Percentiles rank a stretch among this genome's conserved stretches.
Conservation (phyloP, 92 coral and sea anemone species). For the Epizoanthus illoricatus region DNA sequence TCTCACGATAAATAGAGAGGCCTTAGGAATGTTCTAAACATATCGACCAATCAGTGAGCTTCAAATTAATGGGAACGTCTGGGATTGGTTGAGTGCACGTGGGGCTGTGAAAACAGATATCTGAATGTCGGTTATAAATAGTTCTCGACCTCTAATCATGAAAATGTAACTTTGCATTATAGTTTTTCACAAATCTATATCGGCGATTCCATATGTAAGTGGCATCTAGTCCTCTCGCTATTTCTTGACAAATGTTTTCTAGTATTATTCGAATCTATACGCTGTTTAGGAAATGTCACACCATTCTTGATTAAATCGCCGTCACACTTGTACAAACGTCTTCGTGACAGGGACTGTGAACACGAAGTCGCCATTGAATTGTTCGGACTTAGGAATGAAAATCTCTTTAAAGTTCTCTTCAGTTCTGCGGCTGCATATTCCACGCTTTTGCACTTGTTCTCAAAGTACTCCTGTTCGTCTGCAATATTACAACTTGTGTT, state of each 20-base stretch:
- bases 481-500: background rate
- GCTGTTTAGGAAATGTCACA: background rate
- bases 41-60: too few species aligned
- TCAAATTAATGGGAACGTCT: too few species aligned
- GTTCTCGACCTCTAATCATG: too few species aligned
- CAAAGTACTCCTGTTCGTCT: conserved; percentile 4
- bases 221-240: background rate
- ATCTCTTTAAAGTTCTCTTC: conserved; percentile 7
- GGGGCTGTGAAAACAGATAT: too few species aligned
- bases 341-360: background rate
- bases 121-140: too few species aligned
- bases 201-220: background rate
- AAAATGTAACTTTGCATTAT: too few species aligned
- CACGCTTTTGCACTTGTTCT: conserved; percentile 17
- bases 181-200: background rate
- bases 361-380: background rate
- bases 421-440: conserved; percentile 16
- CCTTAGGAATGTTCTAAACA: too few species aligned
- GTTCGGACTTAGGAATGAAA: background rate
- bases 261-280: background rate
- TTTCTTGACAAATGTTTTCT: background rate
- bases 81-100: too few species aligned
- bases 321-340: background rate
- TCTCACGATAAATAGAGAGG: too few species aligned
- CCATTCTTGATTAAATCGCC: background rate